Conservation (phyloP, 2,797 vertebrate genomes). For the Cygnus olor region DNA sequence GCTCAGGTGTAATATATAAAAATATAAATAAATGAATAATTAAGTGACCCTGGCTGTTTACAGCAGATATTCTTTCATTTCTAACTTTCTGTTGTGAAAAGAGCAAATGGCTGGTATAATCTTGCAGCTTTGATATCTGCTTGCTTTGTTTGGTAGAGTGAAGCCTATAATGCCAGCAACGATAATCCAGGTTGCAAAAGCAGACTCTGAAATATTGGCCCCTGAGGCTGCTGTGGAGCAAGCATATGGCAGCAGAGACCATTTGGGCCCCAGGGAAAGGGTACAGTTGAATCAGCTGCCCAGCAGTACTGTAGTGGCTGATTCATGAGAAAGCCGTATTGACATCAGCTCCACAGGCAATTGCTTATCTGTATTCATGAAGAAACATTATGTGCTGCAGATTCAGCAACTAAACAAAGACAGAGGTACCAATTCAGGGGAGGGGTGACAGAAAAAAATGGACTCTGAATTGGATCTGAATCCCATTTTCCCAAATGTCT, state of each 20-base stretch:
- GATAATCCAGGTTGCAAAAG: neutral
- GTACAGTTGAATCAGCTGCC: neutral
- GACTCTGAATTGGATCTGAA: neutral
- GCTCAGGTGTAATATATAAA: neutral
- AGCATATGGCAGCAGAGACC: constrained; percentile 6
- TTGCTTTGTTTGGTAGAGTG: neutral
- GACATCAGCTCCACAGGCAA: constrained; percentile 41
- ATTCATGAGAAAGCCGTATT: neutral
- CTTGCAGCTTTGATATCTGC: neutral
- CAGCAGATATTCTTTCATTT: constrained; percentile 9
- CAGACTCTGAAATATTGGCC: neutral
- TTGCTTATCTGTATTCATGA: neutral
- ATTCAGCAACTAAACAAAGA: constrained; percentile 7
- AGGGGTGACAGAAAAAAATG: neutral
- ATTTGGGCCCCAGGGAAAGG: neutral
- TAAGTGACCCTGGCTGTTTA: neutral
- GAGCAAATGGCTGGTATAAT: neutral
- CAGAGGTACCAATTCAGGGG: neutral
- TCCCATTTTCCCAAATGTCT: neutral
- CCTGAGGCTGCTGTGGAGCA: neutral
- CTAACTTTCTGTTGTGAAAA: neutral
- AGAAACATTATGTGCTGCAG: neutral
- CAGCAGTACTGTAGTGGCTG: neutral
- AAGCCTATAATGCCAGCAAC: neutral
- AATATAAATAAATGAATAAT: constrained; percentile 20